Evolutionary conservation across 2,888 invertebrate species (phyloP).

Genomic region (Neoascia interrupta): DNA sequence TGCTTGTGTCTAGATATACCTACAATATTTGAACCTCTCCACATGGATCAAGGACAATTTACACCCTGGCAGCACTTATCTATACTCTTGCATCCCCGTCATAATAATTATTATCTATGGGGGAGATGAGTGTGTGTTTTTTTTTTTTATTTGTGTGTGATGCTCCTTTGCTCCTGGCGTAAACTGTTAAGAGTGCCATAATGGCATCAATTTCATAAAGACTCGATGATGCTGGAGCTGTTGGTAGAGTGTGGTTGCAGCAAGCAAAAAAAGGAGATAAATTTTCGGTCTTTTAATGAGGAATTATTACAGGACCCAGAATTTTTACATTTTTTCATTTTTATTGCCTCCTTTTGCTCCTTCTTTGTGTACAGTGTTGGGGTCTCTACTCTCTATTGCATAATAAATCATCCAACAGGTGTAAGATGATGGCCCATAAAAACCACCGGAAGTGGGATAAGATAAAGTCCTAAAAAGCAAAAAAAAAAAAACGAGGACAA

Average conservation of each 20-base stretch:
- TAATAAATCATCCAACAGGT: constrained; percentile 67
- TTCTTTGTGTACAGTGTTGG: not conserved
- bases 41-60: constrained; percentile 62
- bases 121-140: not conserved
- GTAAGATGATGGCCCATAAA: constrained; percentile 57
- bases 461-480: constrained; percentile 34
- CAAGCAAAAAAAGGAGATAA: constrained; percentile 28
- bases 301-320: constrained; percentile 13
- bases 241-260: not conserved
- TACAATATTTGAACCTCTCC: constrained; percentile 46
- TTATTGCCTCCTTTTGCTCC: not conserved
- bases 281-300: constrained; percentile 31
- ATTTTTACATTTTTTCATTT: constrained; percentile 20
- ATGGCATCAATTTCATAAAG: constrained; percentile 45
- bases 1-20: constrained; percentile 1
- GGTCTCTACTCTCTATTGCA: constrained; percentile 16
- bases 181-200: constrained; percentile 4
- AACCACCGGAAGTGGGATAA: constrained; percentile 43
- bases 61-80: constrained; percentile 60
- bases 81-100: constrained; percentile 38
- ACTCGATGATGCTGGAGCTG: not conserved
- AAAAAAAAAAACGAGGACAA: constrained; percentile 13
- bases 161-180: not conserved
- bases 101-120: constrained; percentile 43
- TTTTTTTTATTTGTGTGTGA: not conserved